A percentile compares a stretch with the other conserved stretches of the same genome.
These are phyloP conservation scores for Phyto melanocephala DNA, from an alignment of 2,888 invertebrate genomes.

Conservation along the genomic window DNA sequence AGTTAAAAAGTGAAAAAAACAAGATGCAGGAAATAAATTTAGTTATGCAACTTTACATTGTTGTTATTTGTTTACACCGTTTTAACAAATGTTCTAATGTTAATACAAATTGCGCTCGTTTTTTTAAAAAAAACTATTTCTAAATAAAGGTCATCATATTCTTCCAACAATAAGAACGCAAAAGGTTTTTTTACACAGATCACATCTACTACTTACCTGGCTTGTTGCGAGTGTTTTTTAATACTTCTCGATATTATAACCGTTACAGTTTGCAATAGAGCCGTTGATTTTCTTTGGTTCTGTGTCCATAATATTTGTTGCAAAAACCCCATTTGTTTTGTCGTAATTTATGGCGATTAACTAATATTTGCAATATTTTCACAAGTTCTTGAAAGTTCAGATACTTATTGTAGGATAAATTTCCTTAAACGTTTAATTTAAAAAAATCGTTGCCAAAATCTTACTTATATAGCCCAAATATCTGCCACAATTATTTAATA, in stretches of 20 bases:
- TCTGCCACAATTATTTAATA: not conserved
- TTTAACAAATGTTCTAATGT: not conserved
- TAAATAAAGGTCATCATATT: not conserved
- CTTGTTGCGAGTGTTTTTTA: conserved; percentile 57
- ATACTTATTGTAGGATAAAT: too few relatives aligned
- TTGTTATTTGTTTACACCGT: conserved; percentile 43
- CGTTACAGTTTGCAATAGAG: conserved; percentile 33
- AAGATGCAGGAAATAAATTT: not conserved
- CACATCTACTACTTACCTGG: conserved; percentile 34
- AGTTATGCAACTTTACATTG: conserved; percentile 71
- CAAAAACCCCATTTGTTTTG: conserved; percentile 56
- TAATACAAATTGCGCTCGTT: conserved; percentile 27
- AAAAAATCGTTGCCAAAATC: too few relatives aligned
- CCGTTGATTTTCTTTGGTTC: conserved; percentile 32
- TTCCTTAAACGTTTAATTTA: too few relatives aligned
- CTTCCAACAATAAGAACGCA: not conserved
- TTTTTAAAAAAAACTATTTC: conserved; percentile 33
- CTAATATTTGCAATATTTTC: conserved; percentile 7
- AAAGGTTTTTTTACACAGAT: too few relatives aligned
- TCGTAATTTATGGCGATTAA: conserved; percentile 22
- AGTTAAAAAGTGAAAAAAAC: not conserved
- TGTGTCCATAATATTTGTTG: conserved; percentile 55
- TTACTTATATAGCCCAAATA: not conserved
- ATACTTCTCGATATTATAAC: conserved; percentile 44
- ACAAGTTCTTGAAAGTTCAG: not conserved